These are phyloP conservation scores for Shinisaurus crocodilurus DNA, from an alignment of 2,113 vertebrate species.

Conservation along the genomic window DNA sequence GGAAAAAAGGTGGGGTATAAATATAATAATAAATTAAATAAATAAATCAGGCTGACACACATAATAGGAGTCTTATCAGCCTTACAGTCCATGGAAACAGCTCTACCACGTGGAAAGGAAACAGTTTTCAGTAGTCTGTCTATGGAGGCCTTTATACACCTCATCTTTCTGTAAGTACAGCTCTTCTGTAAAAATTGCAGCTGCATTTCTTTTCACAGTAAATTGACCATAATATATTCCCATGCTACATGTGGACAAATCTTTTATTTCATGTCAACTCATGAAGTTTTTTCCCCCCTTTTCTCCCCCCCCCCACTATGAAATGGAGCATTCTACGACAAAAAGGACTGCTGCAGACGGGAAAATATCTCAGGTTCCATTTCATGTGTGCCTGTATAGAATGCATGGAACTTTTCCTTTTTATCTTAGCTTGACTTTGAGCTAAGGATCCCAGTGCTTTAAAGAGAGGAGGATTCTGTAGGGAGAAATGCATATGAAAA, in stretches of 20 bases:
- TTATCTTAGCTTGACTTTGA: not conserved
- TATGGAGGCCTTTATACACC: not conserved
- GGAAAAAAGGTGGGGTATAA: too few relatives aligned
- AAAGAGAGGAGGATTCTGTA: slow-evolving; percentile 31
- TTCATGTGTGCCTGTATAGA: not conserved
- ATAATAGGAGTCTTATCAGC: not conserved
- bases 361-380: accelerated
- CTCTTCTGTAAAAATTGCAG: not conserved
- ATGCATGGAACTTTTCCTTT: slow-evolving; percentile 19
- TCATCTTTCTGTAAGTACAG: not conserved
- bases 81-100: not conserved
- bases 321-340: not conserved
- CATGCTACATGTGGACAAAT: not conserved
- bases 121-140: not conserved
- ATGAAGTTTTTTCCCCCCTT: not conserved
- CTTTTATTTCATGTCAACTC: not conserved
- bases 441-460: slow-evolving; percentile 29
- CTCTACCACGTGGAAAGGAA: not conserved
- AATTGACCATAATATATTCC: not conserved
- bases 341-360: not conserved
- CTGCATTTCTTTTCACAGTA: not conserved
- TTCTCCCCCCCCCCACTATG: not conserved
- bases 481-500: slow-evolving; percentile 59
- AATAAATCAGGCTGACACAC: not conserved
- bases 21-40: too few relatives aligned